These are phyloP conservation scores for Parazoanthus swiftii DNA, from an alignment of 92 coral and sea anemone genomes.

Conservation along the genomic window DNA sequence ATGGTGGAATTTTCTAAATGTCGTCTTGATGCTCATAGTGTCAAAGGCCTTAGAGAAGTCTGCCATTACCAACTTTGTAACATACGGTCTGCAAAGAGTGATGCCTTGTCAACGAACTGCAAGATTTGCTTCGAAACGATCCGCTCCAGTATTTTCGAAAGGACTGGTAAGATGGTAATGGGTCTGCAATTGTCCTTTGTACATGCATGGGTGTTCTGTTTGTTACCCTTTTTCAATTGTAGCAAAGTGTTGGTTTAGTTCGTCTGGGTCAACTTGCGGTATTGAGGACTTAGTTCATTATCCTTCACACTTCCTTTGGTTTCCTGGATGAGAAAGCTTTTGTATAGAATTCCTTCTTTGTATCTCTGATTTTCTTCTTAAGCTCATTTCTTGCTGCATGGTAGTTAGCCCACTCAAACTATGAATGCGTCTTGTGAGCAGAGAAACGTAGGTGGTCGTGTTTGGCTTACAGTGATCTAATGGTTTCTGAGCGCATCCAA, in stretches of 20 bases:
- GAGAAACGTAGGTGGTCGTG: not conserved
- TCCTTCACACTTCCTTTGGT: slow-evolving; percentile 41
- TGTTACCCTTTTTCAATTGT: not conserved
- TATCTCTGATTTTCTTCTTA: slow-evolving; percentile 4
- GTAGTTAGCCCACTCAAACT: not conserved
- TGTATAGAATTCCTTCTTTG: not conserved
- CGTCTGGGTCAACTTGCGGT: slow-evolving; percentile 32
- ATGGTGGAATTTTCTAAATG: not conserved
- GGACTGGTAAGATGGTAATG: not conserved
- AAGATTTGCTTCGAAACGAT: too few relatives aligned
- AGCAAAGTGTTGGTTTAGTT: slow-evolving; percentile 24
- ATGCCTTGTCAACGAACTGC: not conserved
- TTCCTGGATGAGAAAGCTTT: slow-evolving; percentile 24
- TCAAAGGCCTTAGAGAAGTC: slow-evolving; percentile 9
- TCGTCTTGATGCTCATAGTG: not conserved
- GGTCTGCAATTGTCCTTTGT: not conserved
- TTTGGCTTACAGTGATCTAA: slow-evolving; percentile 2
- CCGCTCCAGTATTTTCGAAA: too few relatives aligned
- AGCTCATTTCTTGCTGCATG: slow-evolving; percentile 32
- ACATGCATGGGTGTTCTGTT: slow-evolving; percentile 10
- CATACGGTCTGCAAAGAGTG: not conserved
- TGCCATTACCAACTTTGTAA: slow-evolving; percentile 26
- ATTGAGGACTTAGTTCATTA: slow-evolving; percentile 37
- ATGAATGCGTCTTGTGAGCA: not conserved
- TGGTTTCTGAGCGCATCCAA: slow-evolving; percentile 25